These are phyloP conservation scores for Eolophus roseicapilla DNA, from an alignment of 2,113 vertebrate genomes.

Conservation along the genomic window DNA sequence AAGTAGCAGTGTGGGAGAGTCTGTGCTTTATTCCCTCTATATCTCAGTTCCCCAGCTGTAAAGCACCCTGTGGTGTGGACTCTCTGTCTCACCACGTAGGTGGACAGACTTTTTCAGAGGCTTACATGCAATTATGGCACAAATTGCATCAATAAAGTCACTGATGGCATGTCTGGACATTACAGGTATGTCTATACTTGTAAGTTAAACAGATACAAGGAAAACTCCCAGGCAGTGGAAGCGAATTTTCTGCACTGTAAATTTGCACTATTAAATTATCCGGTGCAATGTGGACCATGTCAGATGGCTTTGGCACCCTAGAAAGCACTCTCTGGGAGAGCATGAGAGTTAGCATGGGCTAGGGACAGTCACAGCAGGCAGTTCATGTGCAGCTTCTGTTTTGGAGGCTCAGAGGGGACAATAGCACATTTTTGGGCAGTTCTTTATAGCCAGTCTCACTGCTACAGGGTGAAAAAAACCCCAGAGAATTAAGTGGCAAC, in stretches of 20 bases:
- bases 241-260: not conserved
- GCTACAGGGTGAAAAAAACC: not conserved
- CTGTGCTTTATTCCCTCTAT: not conserved
- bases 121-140: not conserved
- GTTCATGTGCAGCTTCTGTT: not conserved
- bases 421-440: not conserved
- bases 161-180: not conserved
- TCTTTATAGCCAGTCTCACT: not conserved
- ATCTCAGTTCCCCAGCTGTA: not conserved
- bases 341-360: not conserved
- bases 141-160: not conserved
- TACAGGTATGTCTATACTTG: not conserved
- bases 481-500: not conserved
- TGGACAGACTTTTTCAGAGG: not conserved
- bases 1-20: not conserved
- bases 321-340: not conserved
- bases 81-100: fast-evolving
- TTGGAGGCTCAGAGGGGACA: not conserved
- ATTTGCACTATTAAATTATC: not conserved
- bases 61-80: not conserved
- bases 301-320: not conserved
- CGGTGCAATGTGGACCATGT: not conserved
- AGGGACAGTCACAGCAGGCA: not conserved
- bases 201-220: not conserved
- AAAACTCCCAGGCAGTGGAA: not conserved